Conservation (phyloP, 2,888 invertebrate species). For the Steinernema hermaphroditum region DNA sequence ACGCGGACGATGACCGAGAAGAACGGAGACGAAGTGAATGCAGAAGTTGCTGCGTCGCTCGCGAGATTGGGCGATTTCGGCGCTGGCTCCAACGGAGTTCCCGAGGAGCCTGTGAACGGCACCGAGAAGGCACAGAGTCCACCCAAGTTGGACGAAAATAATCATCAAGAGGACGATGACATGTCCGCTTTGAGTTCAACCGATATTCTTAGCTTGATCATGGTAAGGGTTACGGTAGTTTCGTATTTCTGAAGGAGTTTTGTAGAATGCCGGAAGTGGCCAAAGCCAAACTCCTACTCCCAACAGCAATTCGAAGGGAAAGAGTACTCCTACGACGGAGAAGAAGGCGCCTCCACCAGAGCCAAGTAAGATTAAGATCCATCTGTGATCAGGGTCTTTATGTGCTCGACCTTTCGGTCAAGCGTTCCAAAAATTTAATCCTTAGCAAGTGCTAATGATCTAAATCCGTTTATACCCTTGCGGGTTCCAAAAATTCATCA, state of each 20-base stretch:
- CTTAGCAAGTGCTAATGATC: too few species aligned
- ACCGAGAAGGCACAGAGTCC: background rate
- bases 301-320: background rate
- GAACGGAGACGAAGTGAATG: constrained; percentile 16
- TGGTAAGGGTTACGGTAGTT: background rate
- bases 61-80: constrained; percentile 21
- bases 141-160: constrained; percentile 5
- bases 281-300: background rate
- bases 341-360: background rate
- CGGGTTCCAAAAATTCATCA: too few species aligned
- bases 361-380: background rate
- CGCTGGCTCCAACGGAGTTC: too few species aligned
- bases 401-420: too few species aligned
- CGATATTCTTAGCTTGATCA: constrained; percentile 10
- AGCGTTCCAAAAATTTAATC: too few species aligned
- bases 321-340: background rate
- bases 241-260: background rate
- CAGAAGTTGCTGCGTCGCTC: constrained; percentile 18
- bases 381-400: background rate
- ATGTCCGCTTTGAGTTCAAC: background rate
- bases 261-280: constrained; percentile 2
- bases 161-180: constrained; percentile 4
- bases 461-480: too few species aligned
- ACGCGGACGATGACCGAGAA: constrained; percentile 12
- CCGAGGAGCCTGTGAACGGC: constrained; percentile 5